Evolutionary conservation across 2,797 vertebrate genomes (phyloP).

Genomic region (Coregonus ussuriensis): DNA sequence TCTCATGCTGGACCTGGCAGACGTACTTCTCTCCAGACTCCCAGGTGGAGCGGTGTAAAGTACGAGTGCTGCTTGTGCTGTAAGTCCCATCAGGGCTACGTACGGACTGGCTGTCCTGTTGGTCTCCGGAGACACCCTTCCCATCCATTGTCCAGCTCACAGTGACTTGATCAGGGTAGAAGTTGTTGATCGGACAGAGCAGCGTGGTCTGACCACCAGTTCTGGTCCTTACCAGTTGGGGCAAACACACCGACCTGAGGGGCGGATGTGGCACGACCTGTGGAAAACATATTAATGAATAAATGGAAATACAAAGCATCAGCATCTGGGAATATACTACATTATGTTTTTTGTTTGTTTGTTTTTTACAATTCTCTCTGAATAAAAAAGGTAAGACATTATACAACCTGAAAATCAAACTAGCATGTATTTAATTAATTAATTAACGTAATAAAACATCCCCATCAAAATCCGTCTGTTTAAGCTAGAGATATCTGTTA

Average conservation of each 20-base stretch:
- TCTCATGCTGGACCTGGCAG: constrained; percentile 25
- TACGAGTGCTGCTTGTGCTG: constrained; percentile 24
- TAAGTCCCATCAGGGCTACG: constrained; percentile 20
- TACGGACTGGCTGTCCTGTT: constrained; percentile 14
- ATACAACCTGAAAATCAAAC: too few species aligned
- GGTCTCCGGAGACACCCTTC: background rate
- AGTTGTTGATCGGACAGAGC: constrained; percentile 27
- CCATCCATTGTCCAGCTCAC: constrained; percentile 30
- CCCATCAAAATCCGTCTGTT: too few species aligned
- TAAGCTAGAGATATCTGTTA: too few species aligned
- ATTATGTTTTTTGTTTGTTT: too few species aligned
- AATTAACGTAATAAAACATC: too few species aligned
- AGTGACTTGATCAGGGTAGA: constrained; percentile 25
- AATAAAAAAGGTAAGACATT: too few species aligned
- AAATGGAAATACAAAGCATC: too few species aligned
- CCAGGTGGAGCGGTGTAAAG: constrained; percentile 14
- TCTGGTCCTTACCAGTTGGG: background rate
- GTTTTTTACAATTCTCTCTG: too few species aligned
- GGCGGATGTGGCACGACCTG: constrained; percentile 1
- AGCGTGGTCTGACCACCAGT: background rate
- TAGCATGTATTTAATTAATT: too few species aligned
- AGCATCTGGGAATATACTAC: too few species aligned
- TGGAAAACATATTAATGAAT: background rate
- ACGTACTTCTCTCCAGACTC: constrained; percentile 7
- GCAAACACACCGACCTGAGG: constrained; percentile 13